Percentiles rank a stretch among this genome's conserved stretches.
phyloP scores from a whole-genome alignment of 1,140 invertebrate species.

The Drosophila malerkotliana region DNA sequence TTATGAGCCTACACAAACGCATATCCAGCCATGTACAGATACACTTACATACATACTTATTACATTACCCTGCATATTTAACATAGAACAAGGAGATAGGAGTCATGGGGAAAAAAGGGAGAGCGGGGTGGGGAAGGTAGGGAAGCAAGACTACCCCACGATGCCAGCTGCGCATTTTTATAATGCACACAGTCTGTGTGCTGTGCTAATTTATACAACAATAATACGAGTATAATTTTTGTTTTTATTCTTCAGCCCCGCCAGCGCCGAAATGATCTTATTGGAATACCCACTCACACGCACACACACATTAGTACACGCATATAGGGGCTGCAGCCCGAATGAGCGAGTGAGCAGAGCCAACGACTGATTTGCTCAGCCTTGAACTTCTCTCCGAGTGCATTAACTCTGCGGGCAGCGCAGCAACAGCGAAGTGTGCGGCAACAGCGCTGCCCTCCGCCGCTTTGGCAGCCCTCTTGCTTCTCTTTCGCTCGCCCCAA shows the following conservation, averaged over 20 bases:
- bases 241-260: constrained; percentile 50
- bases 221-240: constrained; percentile 60
- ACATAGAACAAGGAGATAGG: constrained; percentile 31
- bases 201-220: constrained; percentile 64
- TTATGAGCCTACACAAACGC: constrained; percentile 20
- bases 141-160: constrained; percentile 37
- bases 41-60: constrained; percentile 16
- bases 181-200: constrained; percentile 50
- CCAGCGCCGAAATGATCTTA: constrained; percentile 62
- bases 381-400: constrained; percentile 82
- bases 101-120: background rate
- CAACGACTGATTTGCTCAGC: constrained; percentile 82
- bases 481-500: constrained; percentile 26
- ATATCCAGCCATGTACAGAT: background rate
- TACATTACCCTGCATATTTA: constrained; percentile 49
- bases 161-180: constrained; percentile 60
- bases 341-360: constrained; percentile 48
- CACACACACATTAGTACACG: constrained; percentile 3
- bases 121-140: background rate
- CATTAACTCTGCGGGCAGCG: constrained; percentile 74
- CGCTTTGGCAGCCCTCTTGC: constrained; percentile 45
- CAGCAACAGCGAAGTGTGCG: constrained; percentile 21
- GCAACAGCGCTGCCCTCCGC: constrained; percentile 26
- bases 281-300: constrained; percentile 52
- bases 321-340: constrained; percentile 56